Conservation (phyloP, 2,888 invertebrate genomes). For the Cynaeus angustus region DNA sequence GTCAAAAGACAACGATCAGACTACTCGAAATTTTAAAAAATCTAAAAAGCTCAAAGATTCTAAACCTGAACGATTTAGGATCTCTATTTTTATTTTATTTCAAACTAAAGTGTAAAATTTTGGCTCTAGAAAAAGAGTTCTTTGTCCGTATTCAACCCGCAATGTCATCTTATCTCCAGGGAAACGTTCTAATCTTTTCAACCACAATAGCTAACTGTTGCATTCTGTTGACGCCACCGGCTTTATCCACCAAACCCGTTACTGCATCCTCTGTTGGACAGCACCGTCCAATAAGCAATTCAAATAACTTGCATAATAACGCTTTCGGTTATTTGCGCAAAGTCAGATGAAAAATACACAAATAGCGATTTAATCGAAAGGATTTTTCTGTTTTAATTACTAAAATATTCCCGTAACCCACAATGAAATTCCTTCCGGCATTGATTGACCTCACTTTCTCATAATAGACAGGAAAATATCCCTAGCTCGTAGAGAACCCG, state of each 20-base stretch:
- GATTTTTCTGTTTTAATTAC: too few species aligned
- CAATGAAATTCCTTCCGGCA: too few species aligned
- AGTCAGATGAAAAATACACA: not conserved
- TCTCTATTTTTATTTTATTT: too few species aligned
- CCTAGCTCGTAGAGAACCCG: too few species aligned
- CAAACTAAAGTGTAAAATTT: too few species aligned
- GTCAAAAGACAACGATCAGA: too few species aligned
- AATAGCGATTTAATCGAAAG: not conserved
- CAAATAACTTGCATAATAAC: not conserved
- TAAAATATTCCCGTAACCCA: too few species aligned
- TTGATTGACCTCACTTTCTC: too few species aligned
- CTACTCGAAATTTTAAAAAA: too few species aligned
- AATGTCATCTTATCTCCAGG: slow-evolving; percentile 1
- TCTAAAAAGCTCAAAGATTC: too few species aligned
- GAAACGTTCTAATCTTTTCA: not conserved
- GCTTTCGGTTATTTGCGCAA: not conserved
- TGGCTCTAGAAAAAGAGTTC: not conserved
- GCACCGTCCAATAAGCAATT: not conserved
- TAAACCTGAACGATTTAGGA: too few species aligned
- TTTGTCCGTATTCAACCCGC: not conserved
- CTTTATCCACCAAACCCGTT: not conserved
- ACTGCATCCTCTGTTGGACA: not conserved
- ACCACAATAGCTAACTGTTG: not conserved
- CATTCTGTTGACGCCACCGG: not conserved
- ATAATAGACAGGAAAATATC: too few species aligned